A percentile compares a stretch with the other conserved stretches of the same genome.
Conservation (phyloP, 2,888 invertebrate species). For the Drosophila paranaensis region DNA sequence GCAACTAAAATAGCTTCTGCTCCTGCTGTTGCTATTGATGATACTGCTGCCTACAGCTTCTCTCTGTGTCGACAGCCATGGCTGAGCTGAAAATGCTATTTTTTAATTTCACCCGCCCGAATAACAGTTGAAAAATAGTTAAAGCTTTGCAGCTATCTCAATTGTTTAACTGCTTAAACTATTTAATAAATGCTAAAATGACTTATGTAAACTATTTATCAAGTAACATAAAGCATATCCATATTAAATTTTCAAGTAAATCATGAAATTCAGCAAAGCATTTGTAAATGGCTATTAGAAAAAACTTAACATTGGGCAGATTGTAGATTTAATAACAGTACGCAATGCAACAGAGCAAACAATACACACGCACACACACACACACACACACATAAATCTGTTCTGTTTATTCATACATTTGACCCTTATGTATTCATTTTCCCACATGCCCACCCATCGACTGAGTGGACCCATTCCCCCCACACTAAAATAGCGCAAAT, state of each 20-base stretch:
- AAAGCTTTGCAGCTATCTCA: background rate
- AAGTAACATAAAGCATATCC: no score
- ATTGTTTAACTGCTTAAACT: background rate
- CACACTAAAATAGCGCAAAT: slow-evolving; percentile 40
- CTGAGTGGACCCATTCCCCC: background rate
- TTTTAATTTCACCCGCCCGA: slow-evolving; percentile 30
- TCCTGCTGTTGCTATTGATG: background rate
- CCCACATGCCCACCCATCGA: slow-evolving; percentile 17
- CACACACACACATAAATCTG: slow-evolving; percentile 54
- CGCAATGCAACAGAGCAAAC: background rate
- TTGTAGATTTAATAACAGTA: background rate
- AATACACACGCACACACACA: slow-evolving; percentile 2
- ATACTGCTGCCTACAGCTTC: background rate
- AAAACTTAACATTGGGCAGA: background rate
- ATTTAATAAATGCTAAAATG: no score
- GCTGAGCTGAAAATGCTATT: slow-evolving; percentile 46
- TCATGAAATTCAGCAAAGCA: no score
- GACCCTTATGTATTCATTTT: slow-evolving; percentile 69
- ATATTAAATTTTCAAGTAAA: no score
- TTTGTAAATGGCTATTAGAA: no score
- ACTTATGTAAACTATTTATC: no score
- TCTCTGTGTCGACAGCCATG: slow-evolving; percentile 44
- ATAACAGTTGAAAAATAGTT: no score
- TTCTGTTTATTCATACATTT: slow-evolving; percentile 69
- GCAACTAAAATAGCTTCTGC: background rate